Conservation (phyloP, 92 coral and sea anemone species). For the Anthopleura xanthogrammica region DNA sequence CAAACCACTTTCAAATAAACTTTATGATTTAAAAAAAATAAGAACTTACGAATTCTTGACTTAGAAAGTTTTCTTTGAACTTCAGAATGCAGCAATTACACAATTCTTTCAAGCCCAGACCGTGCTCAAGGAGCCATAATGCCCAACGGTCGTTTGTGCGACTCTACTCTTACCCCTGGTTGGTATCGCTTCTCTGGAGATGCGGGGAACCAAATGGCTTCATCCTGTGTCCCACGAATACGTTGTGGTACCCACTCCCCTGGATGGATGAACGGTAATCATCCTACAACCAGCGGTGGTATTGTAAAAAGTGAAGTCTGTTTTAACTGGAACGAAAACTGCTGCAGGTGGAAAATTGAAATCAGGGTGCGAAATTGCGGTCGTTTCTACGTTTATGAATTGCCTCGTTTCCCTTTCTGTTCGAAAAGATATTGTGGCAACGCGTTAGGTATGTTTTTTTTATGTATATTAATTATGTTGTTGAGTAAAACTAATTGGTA, state of each 20-base stretch:
- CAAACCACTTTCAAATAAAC: too few relatives aligned
- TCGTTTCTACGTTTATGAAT: constrained; percentile 25
- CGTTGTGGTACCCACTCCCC: constrained; percentile 36
- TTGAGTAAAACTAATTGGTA: too few relatives aligned
- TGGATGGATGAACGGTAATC: constrained; percentile 43
- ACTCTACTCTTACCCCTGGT: neutral
- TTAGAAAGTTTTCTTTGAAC: neutral
- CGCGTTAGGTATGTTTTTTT: neutral
- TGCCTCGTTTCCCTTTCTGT: constrained; percentile 12
- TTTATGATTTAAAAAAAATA: too few relatives aligned
- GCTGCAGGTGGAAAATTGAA: neutral
- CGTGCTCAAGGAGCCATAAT: neutral
- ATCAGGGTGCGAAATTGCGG: constrained; percentile 29
- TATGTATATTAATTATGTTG: too few relatives aligned
- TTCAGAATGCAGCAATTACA: constrained; percentile 1
- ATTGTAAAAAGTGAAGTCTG: constrained; percentile 16
- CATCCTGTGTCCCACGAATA: constrained; percentile 6
- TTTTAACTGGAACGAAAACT: constrained; percentile 18
- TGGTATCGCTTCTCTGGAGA: constrained; percentile 42
- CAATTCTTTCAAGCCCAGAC: neutral
- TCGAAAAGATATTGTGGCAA: constrained; percentile 28
- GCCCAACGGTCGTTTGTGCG: neutral
- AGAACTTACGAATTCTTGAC: neutral
- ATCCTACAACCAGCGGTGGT: constrained; percentile 9
- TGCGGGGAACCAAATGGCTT: constrained; percentile 31